Evolutionary conservation across 2,113 vertebrate species (phyloP).

Genomic region (Colossoma macropomum): DNA sequence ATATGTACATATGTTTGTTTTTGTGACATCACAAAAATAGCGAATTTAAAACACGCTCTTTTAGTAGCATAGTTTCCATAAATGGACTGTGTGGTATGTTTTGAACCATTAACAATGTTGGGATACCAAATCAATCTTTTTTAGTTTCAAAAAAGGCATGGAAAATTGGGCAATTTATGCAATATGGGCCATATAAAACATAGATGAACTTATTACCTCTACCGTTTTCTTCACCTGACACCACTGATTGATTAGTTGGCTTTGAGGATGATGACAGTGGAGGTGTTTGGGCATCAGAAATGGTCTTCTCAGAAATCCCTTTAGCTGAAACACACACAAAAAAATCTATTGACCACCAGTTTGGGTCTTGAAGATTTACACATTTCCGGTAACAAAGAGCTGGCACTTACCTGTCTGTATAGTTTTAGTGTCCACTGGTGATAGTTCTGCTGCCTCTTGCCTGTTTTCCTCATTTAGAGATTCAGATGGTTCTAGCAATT

Average conservation of each 20-base stretch:
- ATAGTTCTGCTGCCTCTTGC: not conserved
- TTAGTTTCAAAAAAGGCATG: too few relatives aligned
- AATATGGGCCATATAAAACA: too few relatives aligned
- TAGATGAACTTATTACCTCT: conserved; percentile 5
- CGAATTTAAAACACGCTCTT: too few relatives aligned
- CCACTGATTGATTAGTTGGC: not conserved
- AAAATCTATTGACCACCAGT: not conserved
- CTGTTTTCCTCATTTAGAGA: not conserved
- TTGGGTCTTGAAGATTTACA: not conserved
- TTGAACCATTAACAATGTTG: too few relatives aligned
- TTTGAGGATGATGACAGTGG: not conserved
- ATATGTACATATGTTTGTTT: too few relatives aligned
- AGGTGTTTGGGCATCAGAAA: not conserved
- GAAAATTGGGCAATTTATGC: too few relatives aligned
- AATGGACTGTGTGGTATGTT: too few relatives aligned
- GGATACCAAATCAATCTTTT: too few relatives aligned
- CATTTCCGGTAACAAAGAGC: not conserved
- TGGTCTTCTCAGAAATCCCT: not conserved
- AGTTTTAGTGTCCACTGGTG: not conserved
- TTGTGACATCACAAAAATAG: too few relatives aligned
- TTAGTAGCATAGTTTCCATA: too few relatives aligned
- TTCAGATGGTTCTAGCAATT: not conserved
- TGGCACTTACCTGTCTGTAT: not conserved
- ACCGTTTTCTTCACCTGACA: not conserved
- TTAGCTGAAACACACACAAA: conserved; percentile 17